These are phyloP conservation scores for Cephalopachus bancanus DNA, from an alignment of 2,797 vertebrate genomes.

Conservation along the genomic window DNA sequence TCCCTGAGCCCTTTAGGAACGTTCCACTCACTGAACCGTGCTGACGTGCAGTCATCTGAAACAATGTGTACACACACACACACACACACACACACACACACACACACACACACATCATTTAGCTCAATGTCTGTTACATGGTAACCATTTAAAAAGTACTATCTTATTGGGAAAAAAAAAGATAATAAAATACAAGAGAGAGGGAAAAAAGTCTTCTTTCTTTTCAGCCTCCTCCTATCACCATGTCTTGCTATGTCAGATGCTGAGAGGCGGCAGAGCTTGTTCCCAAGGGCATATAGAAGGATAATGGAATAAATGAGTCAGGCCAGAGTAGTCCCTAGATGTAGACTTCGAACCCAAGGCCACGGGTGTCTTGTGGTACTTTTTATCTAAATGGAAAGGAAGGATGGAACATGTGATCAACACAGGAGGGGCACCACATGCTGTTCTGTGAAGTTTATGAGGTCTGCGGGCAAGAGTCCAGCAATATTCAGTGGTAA, in stretches of 20 bases:
- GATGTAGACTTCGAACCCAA: neutral
- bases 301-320: neutral
- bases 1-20: neutral
- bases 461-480: neutral
- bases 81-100: too few relatives aligned
- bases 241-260: neutral
- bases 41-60: neutral
- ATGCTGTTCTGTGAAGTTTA: fast-evolving
- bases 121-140: neutral
- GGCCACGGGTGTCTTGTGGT: neutral
- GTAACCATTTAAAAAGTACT: neutral
- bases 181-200: neutral
- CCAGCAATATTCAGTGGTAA: neutral
- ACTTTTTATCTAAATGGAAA: neutral
- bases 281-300: neutral
- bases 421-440: neutral
- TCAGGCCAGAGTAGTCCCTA: neutral
- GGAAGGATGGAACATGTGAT: neutral
- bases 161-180: neutral
- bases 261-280: fast-evolving
- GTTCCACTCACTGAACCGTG: neutral
- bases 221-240: neutral
- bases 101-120: neutral
- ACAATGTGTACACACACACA: neutral
- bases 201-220: neutral